A percentile compares a stretch with the other conserved stretches of the same genome.
phyloP scores from a whole-genome alignment of 2,888 invertebrate genomes.

The Tiphia femorata region DNA sequence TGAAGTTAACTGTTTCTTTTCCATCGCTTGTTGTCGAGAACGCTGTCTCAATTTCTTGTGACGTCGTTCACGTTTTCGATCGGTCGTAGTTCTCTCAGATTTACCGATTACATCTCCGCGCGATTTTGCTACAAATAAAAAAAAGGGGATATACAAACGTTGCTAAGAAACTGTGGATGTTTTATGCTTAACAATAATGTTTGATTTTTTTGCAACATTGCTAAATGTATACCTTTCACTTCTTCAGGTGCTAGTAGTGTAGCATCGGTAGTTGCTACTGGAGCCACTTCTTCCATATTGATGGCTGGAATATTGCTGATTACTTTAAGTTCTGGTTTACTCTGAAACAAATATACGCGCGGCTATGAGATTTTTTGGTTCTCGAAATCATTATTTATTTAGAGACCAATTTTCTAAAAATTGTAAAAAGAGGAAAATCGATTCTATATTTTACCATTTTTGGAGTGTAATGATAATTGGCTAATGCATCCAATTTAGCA shows the following conservation, averaged over 20 bases:
- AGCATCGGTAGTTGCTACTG: conserved; percentile 87
- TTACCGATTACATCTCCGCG: conserved; percentile 75
- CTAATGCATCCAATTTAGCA: conserved; percentile 88
- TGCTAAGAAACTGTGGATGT: too few species aligned
- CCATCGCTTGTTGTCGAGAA: conserved; percentile 70
- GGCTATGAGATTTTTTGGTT: too few species aligned
- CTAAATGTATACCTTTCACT: conserved; percentile 73
- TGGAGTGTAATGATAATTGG: conserved; percentile 95
- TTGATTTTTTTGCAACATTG: neutral
- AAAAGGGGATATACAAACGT: too few species aligned
- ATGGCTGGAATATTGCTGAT: conserved; percentile 92
- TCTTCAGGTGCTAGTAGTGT: conserved; percentile 93
- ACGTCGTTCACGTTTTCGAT: conserved; percentile 89
- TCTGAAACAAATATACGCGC: conserved; percentile 71
- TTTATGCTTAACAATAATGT: neutral
- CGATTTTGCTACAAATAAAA: conserved; percentile 61
- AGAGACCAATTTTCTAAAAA: neutral
- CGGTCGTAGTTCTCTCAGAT: conserved; percentile 86
- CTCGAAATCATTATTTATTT: too few species aligned
- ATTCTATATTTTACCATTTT: conserved; percentile 81
- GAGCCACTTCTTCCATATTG: conserved; percentile 95
- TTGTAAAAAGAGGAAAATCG: conserved; percentile 21
- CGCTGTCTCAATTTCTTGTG: conserved; percentile 86
- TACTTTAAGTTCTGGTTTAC: conserved; percentile 89
- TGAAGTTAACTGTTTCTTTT: conserved; percentile 59